Percentiles rank a stretch among this genome's conserved stretches.
Evolutionary conservation across 2,888 invertebrate species (phyloP).

Genomic region (Nymphalis c-album): DNA sequence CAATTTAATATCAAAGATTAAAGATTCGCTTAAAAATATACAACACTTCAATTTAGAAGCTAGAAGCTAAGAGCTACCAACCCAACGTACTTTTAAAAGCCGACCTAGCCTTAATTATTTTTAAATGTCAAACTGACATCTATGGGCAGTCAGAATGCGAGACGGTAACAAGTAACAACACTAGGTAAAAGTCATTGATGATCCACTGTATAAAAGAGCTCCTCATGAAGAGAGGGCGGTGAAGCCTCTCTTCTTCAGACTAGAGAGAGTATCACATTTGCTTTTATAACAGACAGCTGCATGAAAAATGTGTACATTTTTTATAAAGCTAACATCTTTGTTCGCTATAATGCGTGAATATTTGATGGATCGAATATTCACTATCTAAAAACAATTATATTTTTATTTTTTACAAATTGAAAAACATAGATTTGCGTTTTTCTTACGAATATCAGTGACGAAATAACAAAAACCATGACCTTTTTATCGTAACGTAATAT

Average conservation of each 20-base stretch:
- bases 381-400: background rate
- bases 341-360: background rate
- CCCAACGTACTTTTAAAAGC: too few relatives aligned
- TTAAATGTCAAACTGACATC: background rate
- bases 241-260: slow-evolving; percentile 23
- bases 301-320: slow-evolving; percentile 2
- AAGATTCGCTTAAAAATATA: too few relatives aligned
- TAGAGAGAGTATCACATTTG: slow-evolving; percentile 14
- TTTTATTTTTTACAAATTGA: background rate
- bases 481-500: too few relatives aligned
- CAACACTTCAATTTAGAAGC: too few relatives aligned
- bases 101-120: too few relatives aligned
- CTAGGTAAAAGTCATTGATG: slow-evolving; percentile 32
- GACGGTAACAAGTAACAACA: slow-evolving; percentile 27
- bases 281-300: slow-evolving; percentile 2
- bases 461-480: too few relatives aligned
- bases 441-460: too few relatives aligned
- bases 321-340: background rate
- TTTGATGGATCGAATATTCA: background rate
- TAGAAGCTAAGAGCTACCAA: too few relatives aligned
- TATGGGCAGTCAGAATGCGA: background rate
- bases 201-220: slow-evolving; percentile 29
- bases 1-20: too few relatives aligned
- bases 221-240: slow-evolving; percentile 26
- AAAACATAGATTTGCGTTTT: too few relatives aligned